Percentiles rank a stretch among this genome's conserved stretches.
Conservation (phyloP, 2,888 invertebrate species). For the Lithophane semibrunnea region DNA sequence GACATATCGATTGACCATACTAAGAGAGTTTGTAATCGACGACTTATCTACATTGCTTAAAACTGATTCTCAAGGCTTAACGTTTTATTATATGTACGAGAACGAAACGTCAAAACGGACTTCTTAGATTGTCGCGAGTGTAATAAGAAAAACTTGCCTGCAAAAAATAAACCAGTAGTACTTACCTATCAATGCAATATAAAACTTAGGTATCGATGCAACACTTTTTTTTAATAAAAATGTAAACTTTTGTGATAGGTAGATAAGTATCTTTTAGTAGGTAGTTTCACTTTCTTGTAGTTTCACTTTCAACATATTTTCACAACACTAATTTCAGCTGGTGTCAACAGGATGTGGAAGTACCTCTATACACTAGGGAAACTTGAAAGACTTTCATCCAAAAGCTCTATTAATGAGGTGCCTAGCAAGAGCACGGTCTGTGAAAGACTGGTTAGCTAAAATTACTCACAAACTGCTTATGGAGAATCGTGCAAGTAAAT, state of each 20-base stretch:
- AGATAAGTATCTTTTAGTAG: neutral
- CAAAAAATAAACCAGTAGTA: neutral
- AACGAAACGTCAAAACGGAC: too few relatives aligned
- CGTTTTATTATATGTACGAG: too few relatives aligned
- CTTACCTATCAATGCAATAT: too few relatives aligned
- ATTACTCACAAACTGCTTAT: constrained; percentile 3
- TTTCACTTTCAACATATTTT: neutral
- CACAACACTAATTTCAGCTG: neutral
- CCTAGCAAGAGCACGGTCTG: neutral
- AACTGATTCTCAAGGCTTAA: too few relatives aligned
- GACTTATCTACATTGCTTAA: too few relatives aligned
- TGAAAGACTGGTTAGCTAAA: constrained; percentile 23
- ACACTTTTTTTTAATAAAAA: neutral
- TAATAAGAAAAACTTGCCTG: constrained; percentile 4
- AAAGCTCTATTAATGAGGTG: neutral
- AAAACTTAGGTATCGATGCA: neutral
- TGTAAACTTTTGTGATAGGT: constrained; percentile 4
- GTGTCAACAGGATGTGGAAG: neutral
- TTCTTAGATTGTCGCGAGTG: too few relatives aligned
- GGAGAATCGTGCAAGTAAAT: constrained; percentile 21
- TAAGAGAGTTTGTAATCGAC: too few relatives aligned
- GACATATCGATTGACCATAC: too few relatives aligned
- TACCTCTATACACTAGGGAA: too few relatives aligned
- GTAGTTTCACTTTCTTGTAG: neutral
- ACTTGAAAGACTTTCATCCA: neutral